Percentiles rank a stretch among this genome's conserved stretches.
Evolutionary conservation across 2,888 invertebrate species (phyloP).

Genomic region (Formica aserva): DNA sequence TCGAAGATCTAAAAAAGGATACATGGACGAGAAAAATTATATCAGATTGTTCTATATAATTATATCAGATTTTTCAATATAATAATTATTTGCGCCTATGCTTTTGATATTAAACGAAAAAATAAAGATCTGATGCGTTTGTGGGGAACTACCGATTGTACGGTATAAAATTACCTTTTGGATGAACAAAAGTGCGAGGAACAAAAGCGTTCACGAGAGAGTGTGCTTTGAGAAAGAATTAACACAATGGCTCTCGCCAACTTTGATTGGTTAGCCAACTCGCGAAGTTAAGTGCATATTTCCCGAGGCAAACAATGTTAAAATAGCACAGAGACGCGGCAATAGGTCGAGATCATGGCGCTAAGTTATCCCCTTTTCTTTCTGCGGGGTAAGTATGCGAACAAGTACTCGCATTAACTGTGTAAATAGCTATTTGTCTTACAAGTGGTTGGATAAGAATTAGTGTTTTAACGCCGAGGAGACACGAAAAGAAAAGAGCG

Average conservation of each 20-base stretch:
- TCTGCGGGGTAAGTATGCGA: constrained; percentile 65
- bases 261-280: constrained; percentile 63
- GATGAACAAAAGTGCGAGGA: constrained; percentile 39
- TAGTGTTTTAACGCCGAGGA: constrained; percentile 76
- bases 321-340: constrained; percentile 67
- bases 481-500: constrained; percentile 67
- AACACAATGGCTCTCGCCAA: constrained; percentile 63
- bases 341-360: constrained; percentile 65
- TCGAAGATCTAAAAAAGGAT: not conserved
- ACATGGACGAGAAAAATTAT: not conserved
- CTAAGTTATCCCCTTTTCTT: constrained; percentile 64
- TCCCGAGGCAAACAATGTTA: constrained; percentile 73
- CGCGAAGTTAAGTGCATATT: constrained; percentile 67
- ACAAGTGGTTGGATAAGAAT: constrained; percentile 78
- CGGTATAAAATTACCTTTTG: constrained; percentile 39
- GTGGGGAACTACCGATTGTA: constrained; percentile 30
- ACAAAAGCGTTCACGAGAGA: constrained; percentile 48
- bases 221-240: constrained; percentile 56
- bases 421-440: constrained; percentile 80
- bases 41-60: not conserved
- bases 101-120: constrained; percentile 16
- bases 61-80: not conserved
- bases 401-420: constrained; percentile 82
- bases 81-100: constrained; percentile 13
- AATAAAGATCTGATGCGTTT: constrained; percentile 30